Evolutionary conservation across 2,888 invertebrate genomes (phyloP).

Genomic region (Beris morrisii): DNA sequence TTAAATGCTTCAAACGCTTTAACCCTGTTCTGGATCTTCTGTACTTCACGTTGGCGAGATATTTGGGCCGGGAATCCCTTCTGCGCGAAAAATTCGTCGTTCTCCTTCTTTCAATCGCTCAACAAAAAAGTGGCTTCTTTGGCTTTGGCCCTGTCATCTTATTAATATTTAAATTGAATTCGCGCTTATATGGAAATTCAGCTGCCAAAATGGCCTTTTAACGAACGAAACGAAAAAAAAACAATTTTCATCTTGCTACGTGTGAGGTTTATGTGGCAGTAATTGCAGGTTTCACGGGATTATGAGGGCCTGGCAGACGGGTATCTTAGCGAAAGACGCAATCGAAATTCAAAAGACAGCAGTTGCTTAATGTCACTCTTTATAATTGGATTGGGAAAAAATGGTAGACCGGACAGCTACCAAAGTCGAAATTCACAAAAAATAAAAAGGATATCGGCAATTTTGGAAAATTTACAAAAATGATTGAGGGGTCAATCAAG

Average conservation of each 20-base stretch:
- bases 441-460: no score
- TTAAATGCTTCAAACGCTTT: no score
- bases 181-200: slow-evolving; percentile 27
- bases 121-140: no score
- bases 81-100: no score
- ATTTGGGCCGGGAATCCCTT: no score
- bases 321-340: no score
- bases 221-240: slow-evolving; percentile 27
- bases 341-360: neutral
- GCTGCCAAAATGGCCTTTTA: slow-evolving; percentile 1
- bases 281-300: slow-evolving; percentile 31
- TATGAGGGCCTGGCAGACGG: slow-evolving; percentile 2
- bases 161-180: slow-evolving; percentile 31
- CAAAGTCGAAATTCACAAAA: no score
- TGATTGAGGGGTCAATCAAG: no score
- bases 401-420: neutral
- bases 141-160: slow-evolving; percentile 14
- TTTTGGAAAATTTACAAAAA: no score
- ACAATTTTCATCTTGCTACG: slow-evolving; percentile 29
- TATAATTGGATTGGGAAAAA: slow-evolving; percentile 29
- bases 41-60: no score
- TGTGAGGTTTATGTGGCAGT: slow-evolving; percentile 33
- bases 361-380: slow-evolving; percentile 29
- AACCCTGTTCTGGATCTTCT: no score
- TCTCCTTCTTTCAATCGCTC: no score